phyloP scores from a whole-genome alignment of 2,797 vertebrate species.

The Acipenser oxyrinchus region DNA sequence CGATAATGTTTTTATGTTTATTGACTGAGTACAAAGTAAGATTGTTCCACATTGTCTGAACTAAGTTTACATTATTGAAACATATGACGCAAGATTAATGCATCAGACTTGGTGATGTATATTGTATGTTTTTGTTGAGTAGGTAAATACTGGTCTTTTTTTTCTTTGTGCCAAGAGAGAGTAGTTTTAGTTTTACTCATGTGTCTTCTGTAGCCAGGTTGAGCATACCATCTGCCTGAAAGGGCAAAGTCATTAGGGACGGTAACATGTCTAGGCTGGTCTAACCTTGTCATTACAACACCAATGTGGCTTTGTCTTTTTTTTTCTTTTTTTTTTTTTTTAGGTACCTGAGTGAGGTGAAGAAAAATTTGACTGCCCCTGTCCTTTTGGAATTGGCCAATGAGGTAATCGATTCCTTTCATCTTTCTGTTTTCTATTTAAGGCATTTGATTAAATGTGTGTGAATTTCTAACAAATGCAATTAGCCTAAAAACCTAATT shows the following conservation, averaged over 20 bases:
- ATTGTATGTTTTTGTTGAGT: no score
- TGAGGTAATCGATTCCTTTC: conserved; percentile 71
- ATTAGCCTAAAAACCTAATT: conserved; percentile 50
- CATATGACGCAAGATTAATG: no score
- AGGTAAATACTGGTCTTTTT: conserved; percentile 53
- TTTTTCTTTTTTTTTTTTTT: conserved; percentile 46
- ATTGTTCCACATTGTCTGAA: no score
- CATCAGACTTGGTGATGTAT: no score
- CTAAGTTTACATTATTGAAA: no score
- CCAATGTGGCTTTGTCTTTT: conserved; percentile 57
- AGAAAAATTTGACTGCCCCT: conserved; percentile 67
- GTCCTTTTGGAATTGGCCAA: conserved; percentile 86
- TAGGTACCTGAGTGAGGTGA: conserved; percentile 81
- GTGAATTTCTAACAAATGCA: conserved; percentile 48
- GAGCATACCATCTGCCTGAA: conserved; percentile 58
- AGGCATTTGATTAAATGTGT: conserved; percentile 40
- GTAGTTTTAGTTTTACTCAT: conserved; percentile 55
- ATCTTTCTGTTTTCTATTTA: conserved; percentile 43
- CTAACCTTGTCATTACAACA: conserved; percentile 56
- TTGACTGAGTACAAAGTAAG: no score
- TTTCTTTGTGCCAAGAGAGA: conserved; percentile 46
- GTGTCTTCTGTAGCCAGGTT: conserved; percentile 48
- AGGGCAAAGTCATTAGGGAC: conserved; percentile 59
- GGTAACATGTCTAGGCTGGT: conserved; percentile 64
- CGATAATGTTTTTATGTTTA: no score